These are phyloP conservation scores for Drosophila nr. perissopoda DNA, from an alignment of 2,888 invertebrate species.

Conservation along the genomic window DNA sequence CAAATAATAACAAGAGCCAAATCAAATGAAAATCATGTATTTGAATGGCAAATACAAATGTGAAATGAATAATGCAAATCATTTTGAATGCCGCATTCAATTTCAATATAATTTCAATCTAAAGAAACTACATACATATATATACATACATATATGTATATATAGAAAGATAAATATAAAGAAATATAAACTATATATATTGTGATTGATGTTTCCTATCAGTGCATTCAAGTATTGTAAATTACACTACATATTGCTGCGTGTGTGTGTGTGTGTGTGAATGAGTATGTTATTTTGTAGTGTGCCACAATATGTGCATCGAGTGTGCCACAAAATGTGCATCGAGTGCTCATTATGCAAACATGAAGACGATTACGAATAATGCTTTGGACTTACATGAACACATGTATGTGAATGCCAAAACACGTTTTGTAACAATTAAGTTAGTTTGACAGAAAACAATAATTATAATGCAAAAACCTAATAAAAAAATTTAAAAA, in stretches of 20 bases:
- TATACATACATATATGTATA: constrained; percentile 17
- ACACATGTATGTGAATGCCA: constrained; percentile 53
- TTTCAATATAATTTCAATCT: constrained; percentile 33
- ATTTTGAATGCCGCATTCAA: constrained; percentile 24
- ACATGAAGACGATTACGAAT: constrained; percentile 17
- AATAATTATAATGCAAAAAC: constrained; percentile 73
- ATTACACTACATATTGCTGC: constrained; percentile 31
- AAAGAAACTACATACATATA: constrained; percentile 21
- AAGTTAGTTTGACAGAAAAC: constrained; percentile 81
- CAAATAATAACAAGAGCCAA: constrained; percentile 29
- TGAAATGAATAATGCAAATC: constrained; percentile 36
- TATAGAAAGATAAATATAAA: constrained; percentile 29
- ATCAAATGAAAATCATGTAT: constrained; percentile 51
- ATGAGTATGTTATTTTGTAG: constrained; percentile 17
- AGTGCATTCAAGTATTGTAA: constrained; percentile 65
- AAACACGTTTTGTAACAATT: constrained; percentile 60
- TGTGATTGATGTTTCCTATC: constrained; percentile 78
- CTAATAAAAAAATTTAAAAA: constrained; percentile 6
- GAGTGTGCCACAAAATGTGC: neutral
- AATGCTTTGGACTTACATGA: constrained; percentile 31
- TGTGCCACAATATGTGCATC: constrained; percentile 4
- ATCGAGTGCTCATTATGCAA: constrained; percentile 14
- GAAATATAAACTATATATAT: constrained; percentile 42
- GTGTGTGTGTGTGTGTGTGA: constrained; percentile 3
- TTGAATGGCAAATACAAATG: constrained; percentile 32